Evolutionary conservation across 1,140 invertebrate genomes (phyloP), one percentile per base, ranked within the genome.

Genomic region (Papilio xuthus): DNA sequence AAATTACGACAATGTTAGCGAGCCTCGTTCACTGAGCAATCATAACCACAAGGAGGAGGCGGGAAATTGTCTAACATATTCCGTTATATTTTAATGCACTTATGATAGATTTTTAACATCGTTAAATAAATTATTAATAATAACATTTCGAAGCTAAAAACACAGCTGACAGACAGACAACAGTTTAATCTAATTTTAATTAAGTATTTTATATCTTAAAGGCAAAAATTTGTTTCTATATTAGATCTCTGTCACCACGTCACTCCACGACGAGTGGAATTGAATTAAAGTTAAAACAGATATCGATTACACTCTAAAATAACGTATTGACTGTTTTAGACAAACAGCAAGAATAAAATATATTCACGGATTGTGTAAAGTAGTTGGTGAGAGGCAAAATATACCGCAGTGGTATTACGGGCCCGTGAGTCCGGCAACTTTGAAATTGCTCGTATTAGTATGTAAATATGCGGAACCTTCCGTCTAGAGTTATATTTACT

Each of bases 361-460:
- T 13, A 28, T 15, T 26, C 60, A 63, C 13, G 26, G 13, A 63
- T 63, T 63, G 60, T 63, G 0, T 12, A 4, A 63, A 28, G 60
- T 63, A 8, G n/a, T 9, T 63, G 10, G 13, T 13, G 15, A 18
- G 47, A 28, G 12, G 60, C 26, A 63, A 28, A 70, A 42, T 70
- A 32, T 42, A 42, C 69, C 37, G 69, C 69, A 41, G 37, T 78
- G 37, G 56, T 72, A 77, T 79, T 81, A 77, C 78, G 73, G 71
- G 76, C 78, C 44, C 47, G 37, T 69, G 78, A 79, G 77, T 81
- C 78, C 76, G 69, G 63, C 70, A 80, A 79, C 85, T 80, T 70
- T 76, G 53, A 75, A 80, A 83, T 86, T 80, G 73, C 78, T 75
- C 47, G 83, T 82, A 85, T 87, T 86, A 82, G 79, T 80, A 84